Base-by-base conservation (phyloP, 23 tunicate genomes). In the Trididemnum clinides region DNA sequence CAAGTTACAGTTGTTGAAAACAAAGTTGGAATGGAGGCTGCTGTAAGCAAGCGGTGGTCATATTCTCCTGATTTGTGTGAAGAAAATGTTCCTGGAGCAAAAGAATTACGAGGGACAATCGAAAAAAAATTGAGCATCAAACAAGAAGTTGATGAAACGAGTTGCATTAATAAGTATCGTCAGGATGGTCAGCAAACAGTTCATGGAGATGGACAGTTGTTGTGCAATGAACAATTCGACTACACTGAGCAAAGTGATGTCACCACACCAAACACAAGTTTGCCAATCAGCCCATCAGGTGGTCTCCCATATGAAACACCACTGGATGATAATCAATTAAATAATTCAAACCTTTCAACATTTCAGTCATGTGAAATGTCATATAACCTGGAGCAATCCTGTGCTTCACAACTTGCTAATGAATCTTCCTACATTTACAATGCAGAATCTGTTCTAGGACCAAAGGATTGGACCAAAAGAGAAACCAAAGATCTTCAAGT, bases 31-130 rank as follows among this genome's bases (percentile, higher is more conserved):
- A 28, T 5, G 62, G 15, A 23, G 33, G 15, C 85, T 37, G 31
- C 77, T 21, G 78, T 87, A 20, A 73, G 50, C 35, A 89, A 89
- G n/a, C 84, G 93, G 23, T 89, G 93, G 93, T 89, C 93, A 25
- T 89, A 89, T 66, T 89, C 93, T 19, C 93, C 88, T 5, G 93
- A 89, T 26, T 72, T 82, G 33, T 64, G 77, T 76, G 93, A 82
- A 50, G 87, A 77, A 4, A 83, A 89, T 39, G 88, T 89, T 39
- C 93, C 87, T 82, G 88, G 87, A 5, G 88, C 93, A 0, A 35
- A 62, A 10, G 87, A 82, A 39, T 39, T 83, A 2, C 80, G 93
- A 32, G 88, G 93, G 15, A 64, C 83, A 12, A 21, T 83, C 2
- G 88, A 87, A 39, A 23, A 85, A 23, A 87, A 87, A 57, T 51